Base-by-base conservation (phyloP, 2,113 vertebrate genomes). In the Ptychochromis oligacanthus region DNA sequence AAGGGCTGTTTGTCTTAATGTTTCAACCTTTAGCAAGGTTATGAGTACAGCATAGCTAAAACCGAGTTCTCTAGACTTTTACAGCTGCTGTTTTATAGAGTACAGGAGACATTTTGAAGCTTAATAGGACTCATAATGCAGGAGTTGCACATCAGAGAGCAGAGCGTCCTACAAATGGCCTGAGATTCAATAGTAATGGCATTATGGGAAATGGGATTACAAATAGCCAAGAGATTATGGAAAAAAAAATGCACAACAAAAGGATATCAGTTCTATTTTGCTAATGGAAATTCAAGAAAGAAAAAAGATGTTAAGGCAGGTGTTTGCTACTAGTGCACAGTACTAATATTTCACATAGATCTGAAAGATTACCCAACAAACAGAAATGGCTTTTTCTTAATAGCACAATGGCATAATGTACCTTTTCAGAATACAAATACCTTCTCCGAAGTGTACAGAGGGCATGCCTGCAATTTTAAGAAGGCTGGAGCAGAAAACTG, bases 331-430 rank as follows among this genome's bases (percentile, higher is more conserved):
- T 72, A 72, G 67, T 82, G 31, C 78, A 56, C 28, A 55, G 31
- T 26, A 80, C 67, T 58, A 79, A 86, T 89, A 83, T 87, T 84
- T 89, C 61, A 89, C 74, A 77, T 20, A 77, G 82, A 90, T 87
- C 65, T 91, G 81, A 84, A 72, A 89, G 84, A 89, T 91, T 87
- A 81, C 82, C 89, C 55, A 91, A 87, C 82, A 85, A 87, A 85
- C 81, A 88, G 64, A 89, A 90, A 88, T 81, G 78, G 72, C 83
- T 93, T 92, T 93, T 84, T 92, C 90, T 84, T 92, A 92, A 95
- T 93, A 92, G 94, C 92, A 93, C 91, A 91, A 93, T 78, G 86
- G 83, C 86, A 65, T 88, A 84, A 89, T 81, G 88, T 87, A 89
- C 85, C 75, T 81, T 86, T 77, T 85, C 82, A 77, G 91, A 92